Evolutionary conservation across 2,113 vertebrate genomes (phyloP), one percentile per base, ranked within the genome.

Genomic region (Caracal caracal): DNA sequence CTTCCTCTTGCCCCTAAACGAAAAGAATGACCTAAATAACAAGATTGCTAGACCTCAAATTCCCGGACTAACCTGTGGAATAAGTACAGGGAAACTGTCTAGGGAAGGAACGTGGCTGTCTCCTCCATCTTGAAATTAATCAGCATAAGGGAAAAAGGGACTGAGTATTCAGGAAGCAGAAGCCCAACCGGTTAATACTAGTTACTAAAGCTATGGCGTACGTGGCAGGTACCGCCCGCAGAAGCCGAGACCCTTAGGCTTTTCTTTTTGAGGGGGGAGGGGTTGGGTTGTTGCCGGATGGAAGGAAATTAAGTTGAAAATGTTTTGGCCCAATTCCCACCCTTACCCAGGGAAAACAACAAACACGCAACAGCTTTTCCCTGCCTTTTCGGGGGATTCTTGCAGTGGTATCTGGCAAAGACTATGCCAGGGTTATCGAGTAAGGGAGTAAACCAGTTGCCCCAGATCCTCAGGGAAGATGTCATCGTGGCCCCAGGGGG

Each of bases 151-250:
- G 3, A 82, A 66, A 98, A 82, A 63, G 68, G 96, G 98, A 97
- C 95, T 76, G 96, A 97, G 98, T 88, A 88, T 97, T 96, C 97
- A 97, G 97, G 98, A 98, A 97, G 94, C 98, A 98, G 97, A 97
- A 97, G 96, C 97, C 97, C 97, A 97, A 98, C 97, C 98, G 97
- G 98, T 97, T 98, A 97, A 97, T 98, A 98, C 97, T 97, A 97
- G 97, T 97, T 97, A 95, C 96, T 92, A 93, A 96, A 97, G 79
- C 97, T 95, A 86, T n/a, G 97, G 97, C 95, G 92, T 97, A 97
- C 97, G 97, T 98, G 97, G 97, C 97, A 98, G 97, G 97, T 97
- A 97, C 96, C 96, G 97, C 97, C 96, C 93, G 97, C 94, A 96
- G 88, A 93, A 94, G 93, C 94, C 6, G n/a, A 87, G 97, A 98